Evolutionary conservation across 2,113 vertebrate genomes (phyloP).

Genomic region (Piaya cayana): DNA sequence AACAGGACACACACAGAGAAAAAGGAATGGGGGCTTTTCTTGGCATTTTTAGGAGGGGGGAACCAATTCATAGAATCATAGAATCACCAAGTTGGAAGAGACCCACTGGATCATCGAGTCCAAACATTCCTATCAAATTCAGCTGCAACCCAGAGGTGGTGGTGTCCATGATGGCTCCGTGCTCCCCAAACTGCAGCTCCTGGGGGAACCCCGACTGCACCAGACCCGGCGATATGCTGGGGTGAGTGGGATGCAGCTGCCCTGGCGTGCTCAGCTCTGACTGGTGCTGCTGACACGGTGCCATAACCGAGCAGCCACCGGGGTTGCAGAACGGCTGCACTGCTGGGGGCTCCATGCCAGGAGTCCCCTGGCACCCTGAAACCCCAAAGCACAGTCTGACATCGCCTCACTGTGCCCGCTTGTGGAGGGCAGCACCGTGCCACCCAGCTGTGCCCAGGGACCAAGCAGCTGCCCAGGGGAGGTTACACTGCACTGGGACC

Average conservation of each 20-base stretch:
- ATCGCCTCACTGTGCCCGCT: rapidly evolving
- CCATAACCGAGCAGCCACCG: background rate
- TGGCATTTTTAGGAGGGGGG: rapidly evolving
- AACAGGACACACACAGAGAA: too few species aligned
- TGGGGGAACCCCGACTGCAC: background rate
- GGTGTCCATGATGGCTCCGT: rapidly evolving
- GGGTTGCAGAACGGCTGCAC: rapidly evolving
- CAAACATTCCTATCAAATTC: too few species aligned
- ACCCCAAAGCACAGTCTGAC: background rate
- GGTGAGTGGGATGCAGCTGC: background rate
- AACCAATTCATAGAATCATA: too few species aligned
- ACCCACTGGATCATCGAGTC: too few species aligned
- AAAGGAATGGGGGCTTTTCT: background rate
- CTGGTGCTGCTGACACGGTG: background rate
- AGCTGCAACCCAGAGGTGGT: rapidly evolving
- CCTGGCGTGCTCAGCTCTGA: rapidly evolving
- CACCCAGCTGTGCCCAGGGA: background rate
- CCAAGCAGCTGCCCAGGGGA: background rate
- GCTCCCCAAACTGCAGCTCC: rapidly evolving
- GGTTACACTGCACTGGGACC: rapidly evolving
- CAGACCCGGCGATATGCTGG: rapidly evolving
- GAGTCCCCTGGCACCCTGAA: rapidly evolving
- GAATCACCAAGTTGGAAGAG: too few species aligned
- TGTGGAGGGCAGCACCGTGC: rapidly evolving
- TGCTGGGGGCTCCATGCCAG: background rate